Conservation (phyloP, 2,888 invertebrate genomes). For the Caenorhabditis sp. region DNA sequence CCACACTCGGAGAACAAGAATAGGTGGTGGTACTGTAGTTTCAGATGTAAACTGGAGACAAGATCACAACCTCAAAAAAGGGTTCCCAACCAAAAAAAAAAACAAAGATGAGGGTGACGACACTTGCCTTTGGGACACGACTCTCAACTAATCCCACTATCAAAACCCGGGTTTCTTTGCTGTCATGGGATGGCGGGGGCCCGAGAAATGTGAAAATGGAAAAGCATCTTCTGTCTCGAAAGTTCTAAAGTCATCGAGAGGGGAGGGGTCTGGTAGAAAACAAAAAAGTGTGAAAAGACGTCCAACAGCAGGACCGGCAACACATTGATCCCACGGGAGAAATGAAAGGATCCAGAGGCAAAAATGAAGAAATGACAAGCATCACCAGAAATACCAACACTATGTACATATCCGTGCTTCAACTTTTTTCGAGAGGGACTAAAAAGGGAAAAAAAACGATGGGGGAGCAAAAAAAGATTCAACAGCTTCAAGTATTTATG, state of each 20-base stretch:
- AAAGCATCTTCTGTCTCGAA: conserved; percentile 35
- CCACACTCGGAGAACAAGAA: background rate
- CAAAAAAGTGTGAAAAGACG: conserved; percentile 60
- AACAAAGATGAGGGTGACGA: conserved; percentile 30
- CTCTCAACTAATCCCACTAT: conserved; percentile 60
- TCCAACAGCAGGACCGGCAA: conserved; percentile 50
- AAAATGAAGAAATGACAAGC: conserved; percentile 50
- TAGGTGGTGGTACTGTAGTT: conserved; percentile 13
- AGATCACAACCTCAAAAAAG: background rate
- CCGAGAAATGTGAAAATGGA: conserved; percentile 11
- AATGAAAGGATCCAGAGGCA: conserved; percentile 32
- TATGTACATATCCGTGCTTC: no score
- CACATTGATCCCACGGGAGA: conserved; percentile 64
- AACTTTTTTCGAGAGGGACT: conserved; percentile 1
- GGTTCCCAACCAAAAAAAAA: conserved; percentile 9
- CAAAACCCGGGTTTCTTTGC: conserved; percentile 34
- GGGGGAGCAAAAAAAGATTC: conserved; percentile 1
- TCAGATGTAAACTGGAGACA: background rate
- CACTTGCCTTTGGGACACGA: conserved; percentile 44
- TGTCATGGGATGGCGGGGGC: conserved; percentile 7
- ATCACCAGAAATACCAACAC: conserved; percentile 28
- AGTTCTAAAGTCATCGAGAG: conserved; percentile 23
- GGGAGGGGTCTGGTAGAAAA: conserved; percentile 12
- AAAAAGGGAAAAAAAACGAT: conserved; percentile 8
- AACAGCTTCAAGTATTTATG: conserved; percentile 36